Evolutionary conservation across 2,888 invertebrate genomes (phyloP), one percentile per base, ranked within the genome.

Genomic region (Apodemia duryi): DNA sequence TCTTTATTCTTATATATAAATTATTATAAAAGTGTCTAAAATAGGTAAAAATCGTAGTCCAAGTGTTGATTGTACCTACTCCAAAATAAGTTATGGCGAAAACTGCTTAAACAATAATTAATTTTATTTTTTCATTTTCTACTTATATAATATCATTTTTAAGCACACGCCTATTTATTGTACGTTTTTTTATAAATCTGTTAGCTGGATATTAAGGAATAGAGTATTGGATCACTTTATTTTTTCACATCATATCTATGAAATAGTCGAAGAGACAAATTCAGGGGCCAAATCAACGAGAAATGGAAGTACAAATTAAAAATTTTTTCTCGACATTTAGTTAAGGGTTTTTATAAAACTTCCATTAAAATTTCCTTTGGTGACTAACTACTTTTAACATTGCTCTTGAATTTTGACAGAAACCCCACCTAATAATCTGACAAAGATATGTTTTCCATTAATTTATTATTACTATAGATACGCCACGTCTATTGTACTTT

Each of bases 221-320:
- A 21, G 51, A 21, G 21, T 13, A 61, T 60, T 65, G 43, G 49
- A 57, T 61, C 61, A 65, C 38, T 67, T 71, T 63, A 64, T 68
- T 51, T 69, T 65, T 60, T 64, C 63, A 67, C 66, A 65, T 65
- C 68, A 46, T 65, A 67, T 68, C 64, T 69, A 67, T 73, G 70
- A 75, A 72, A 76, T 79, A 74, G 75, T 79, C 81, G 79, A 74
- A 76, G 69, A 85, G 83, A 84, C 77, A 82, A 82, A 82, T 80
- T 86, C 85, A 82, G 89, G 90, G 89, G 88, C 88, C 89, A 89
- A 89, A 71, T 82, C 72, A 83, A 85, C 86, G 87, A 85, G 84
- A 83, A 83, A 77, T 80, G 80, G 79, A 82, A 89, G 89, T 89
- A 89, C 89, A 90, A 90, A 87, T 83, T 82, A 80, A 80, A 79